These are phyloP conservation scores for Rhynchonycteris naso DNA, from an alignment of 2,797 vertebrate species.

Conservation along the genomic window DNA sequence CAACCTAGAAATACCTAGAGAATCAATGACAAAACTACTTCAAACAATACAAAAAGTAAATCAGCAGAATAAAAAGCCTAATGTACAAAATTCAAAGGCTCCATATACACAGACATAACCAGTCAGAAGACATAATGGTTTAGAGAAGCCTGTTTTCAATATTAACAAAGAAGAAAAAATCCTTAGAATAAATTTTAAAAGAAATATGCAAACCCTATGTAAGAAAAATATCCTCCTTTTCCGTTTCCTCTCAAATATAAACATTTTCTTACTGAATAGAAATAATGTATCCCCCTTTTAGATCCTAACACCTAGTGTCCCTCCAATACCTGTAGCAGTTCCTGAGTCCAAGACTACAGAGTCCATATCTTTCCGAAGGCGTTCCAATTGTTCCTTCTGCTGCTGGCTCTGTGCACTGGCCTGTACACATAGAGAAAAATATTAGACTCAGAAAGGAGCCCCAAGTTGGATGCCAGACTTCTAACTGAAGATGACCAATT, in stretches of 20 bases:
- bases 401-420: conserved; percentile 88
- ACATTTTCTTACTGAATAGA: background rate
- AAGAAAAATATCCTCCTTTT: background rate
- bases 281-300: background rate
- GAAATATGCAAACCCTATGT: background rate
- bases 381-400: conserved; percentile 93
- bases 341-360: conserved; percentile 86
- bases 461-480: background rate
- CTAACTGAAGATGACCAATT: background rate
- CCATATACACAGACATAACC: background rate
- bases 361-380: conserved; percentile 92
- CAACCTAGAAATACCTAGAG: background rate
- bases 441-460: background rate
- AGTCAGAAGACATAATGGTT: background rate
- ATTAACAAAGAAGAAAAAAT: background rate
- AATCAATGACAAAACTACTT: conserved; percentile 20
- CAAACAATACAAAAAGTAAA: background rate
- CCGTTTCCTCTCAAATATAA: background rate
- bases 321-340: conserved; percentile 84
- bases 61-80: background rate
- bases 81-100: background rate
- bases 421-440: conserved; percentile 81
- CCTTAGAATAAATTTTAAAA: background rate
- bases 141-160: conserved; percentile 18
- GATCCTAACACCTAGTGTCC: background rate